These are phyloP conservation scores for Micrasema minimum DNA, from an alignment of 1,140 invertebrate genomes.

Conservation along the genomic window DNA sequence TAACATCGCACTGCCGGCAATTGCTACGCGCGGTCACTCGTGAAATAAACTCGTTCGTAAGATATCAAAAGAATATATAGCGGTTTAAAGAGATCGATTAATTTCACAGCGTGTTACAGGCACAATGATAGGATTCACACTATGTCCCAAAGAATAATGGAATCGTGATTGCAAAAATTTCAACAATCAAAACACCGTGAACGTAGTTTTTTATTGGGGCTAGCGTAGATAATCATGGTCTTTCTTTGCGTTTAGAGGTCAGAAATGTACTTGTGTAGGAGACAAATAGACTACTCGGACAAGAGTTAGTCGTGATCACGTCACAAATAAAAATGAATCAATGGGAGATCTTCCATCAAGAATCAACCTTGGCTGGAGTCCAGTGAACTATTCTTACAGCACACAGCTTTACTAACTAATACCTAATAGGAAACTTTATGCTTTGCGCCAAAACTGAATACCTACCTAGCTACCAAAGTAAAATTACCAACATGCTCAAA, in stretches of 20 bases:
- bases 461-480: too few species aligned
- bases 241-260: constrained; percentile 48
- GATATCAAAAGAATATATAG: constrained; percentile 56
- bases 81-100: constrained; percentile 58
- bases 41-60: constrained; percentile 42
- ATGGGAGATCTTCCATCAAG: constrained; percentile 14
- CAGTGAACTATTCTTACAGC: constrained; percentile 41
- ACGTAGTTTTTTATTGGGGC: constrained; percentile 40
- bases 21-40: constrained; percentile 23
- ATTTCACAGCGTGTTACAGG: constrained; percentile 62
- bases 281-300: constrained; percentile 26
- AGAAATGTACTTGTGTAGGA: constrained; percentile 26
- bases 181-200: constrained; percentile 48
- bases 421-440: too few species aligned
- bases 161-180: constrained; percentile 46
- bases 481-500: too few species aligned
- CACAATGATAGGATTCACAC: constrained; percentile 67
- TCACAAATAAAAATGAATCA: constrained; percentile 27
- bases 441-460: too few species aligned
- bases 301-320: constrained; percentile 21
- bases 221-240: constrained; percentile 43
- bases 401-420: too few species aligned
- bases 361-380: constrained; percentile 35
- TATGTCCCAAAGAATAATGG: constrained; percentile 58
- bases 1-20: background rate